Percentiles rank a stretch among this genome's conserved stretches.
These are phyloP conservation scores for Stegana nigrithorax DNA, from an alignment of 2,888 invertebrate species.

Conservation along the genomic window DNA sequence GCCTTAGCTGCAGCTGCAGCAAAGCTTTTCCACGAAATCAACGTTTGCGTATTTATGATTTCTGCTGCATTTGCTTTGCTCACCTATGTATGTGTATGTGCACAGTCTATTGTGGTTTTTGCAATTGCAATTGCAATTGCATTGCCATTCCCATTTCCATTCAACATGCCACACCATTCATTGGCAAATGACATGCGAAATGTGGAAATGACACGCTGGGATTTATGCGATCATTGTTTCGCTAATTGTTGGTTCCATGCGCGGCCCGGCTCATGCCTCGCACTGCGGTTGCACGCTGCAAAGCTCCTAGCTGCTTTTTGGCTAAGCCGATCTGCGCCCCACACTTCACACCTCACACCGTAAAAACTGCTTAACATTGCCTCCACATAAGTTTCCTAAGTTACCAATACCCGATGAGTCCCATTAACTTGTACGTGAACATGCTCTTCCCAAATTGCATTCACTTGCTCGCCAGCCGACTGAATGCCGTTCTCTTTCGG, in stretches of 20 bases:
- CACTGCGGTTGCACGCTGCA: not conserved
- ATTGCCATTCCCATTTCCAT: not conserved
- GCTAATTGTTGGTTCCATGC: not conserved
- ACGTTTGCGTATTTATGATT: not conserved
- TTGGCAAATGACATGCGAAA: conserved; percentile 52
- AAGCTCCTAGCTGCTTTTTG: too few species aligned
- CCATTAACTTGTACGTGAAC: too few species aligned
- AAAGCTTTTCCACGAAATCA: not conserved
- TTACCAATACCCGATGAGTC: too few species aligned
- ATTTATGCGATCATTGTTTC: conserved; percentile 17
- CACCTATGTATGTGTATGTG: too few species aligned
- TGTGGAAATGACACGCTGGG: conserved; percentile 54
- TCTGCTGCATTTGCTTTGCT: too few species aligned
- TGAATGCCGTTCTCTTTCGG: too few species aligned
- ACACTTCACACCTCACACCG: too few species aligned
- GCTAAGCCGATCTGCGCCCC: too few species aligned
- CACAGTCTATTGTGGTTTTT: too few species aligned
- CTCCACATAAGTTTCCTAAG: too few species aligned
- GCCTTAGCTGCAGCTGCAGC: not conserved
- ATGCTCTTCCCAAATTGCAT: not conserved
- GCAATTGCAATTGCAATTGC: too few species aligned
- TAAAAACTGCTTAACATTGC: too few species aligned
- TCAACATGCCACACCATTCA: conserved; percentile 26
- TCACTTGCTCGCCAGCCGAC: not conserved
- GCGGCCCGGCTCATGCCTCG: not conserved